Conservation (phyloP, 2,888 invertebrate species). For the Gari tellinella region DNA sequence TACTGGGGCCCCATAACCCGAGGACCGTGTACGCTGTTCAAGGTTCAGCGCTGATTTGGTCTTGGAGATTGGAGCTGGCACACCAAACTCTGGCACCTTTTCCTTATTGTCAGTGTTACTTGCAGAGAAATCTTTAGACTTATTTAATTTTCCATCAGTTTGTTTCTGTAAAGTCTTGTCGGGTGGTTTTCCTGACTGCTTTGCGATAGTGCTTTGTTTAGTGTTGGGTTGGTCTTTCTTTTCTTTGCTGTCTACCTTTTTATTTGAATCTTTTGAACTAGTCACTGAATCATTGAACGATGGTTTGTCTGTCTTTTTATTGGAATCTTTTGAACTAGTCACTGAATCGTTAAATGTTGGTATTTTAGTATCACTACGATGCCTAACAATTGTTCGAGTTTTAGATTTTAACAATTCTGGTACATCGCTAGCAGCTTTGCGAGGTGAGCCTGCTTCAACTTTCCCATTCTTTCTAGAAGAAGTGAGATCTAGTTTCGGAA, state of each 20-base stretch:
- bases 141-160: neutral
- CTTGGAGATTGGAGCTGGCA: constrained; percentile 11
- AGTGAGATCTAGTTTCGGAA: constrained; percentile 2
- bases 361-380: too few species aligned
- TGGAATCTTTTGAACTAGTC: neutral
- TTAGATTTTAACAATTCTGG: constrained; percentile 1
- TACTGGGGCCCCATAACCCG: constrained; percentile 52
- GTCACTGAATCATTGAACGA: too few species aligned
- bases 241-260: neutral
- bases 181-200: too few species aligned
- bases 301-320: neutral
- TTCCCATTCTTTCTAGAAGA: neutral
- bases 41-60: constrained; percentile 31
- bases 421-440: neutral
- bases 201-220: too few species aligned
- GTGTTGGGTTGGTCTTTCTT: neutral
- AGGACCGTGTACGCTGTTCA: constrained; percentile 44
- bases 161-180: neutral
- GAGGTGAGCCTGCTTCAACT: neutral
- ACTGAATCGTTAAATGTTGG: too few species aligned
- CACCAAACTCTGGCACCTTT: too few species aligned
- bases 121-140: neutral
- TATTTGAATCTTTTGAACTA: neutral
- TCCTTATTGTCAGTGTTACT: too few species aligned
- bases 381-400: neutral